Conservation (phyloP, 2,888 invertebrate species). For the Mesoligia furuncula region DNA sequence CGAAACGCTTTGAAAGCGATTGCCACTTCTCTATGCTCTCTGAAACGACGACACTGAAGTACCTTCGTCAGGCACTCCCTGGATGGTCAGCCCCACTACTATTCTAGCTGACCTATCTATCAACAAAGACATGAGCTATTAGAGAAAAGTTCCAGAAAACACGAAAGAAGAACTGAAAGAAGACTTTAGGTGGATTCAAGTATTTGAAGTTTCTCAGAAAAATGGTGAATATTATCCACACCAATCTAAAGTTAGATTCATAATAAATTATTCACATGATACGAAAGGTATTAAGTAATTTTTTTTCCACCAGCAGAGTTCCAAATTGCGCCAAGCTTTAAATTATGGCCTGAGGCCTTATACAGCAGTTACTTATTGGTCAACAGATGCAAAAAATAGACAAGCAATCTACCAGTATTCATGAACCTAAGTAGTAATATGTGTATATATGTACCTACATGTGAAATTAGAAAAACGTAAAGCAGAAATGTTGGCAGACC, state of each 20-base stretch:
- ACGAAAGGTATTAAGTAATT: slow-evolving; percentile 24
- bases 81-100: neutral
- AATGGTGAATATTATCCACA: neutral
- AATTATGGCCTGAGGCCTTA: slow-evolving; percentile 39
- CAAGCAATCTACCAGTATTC: slow-evolving; percentile 30
- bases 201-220: neutral
- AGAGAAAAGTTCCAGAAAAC: neutral
- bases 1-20: neutral
- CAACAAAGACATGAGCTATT: neutral
- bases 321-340: slow-evolving; percentile 38
- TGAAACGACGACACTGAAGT: neutral
- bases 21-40: neutral
- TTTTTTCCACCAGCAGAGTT: slow-evolving; percentile 35
- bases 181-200: neutral
- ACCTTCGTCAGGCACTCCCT: neutral
- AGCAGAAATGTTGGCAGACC: neutral
- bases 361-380: slow-evolving; percentile 35
- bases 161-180: neutral
- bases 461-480: neutral
- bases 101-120: neutral
- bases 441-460: neutral
- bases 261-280: slow-evolving; percentile 40
- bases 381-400: slow-evolving; percentile 28
- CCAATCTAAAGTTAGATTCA: neutral
- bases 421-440: neutral